Base-by-base conservation (phyloP, 1,140 invertebrate genomes). In the Drosophila triauraria region DNA sequence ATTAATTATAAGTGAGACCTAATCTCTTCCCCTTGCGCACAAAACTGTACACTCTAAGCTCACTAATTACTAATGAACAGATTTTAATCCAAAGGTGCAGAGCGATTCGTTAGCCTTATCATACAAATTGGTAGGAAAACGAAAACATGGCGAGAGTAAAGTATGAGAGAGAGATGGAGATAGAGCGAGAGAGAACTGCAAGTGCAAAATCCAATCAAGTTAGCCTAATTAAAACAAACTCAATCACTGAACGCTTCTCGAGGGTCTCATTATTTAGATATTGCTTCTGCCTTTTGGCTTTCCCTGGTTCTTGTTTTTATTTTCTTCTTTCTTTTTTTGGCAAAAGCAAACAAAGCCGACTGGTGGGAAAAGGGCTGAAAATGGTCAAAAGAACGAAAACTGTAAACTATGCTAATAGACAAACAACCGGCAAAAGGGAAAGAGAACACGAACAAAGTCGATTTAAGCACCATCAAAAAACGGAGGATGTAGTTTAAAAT, bases 331-430 rank as follows among this genome's bases (percentile, higher is more conserved):
- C 1, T 56, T 23, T 61, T 60, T 60, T 50, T 25, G 27, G 15
- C 20, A 50, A 69, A 65, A 5, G 1, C 25, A 69, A 69, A 44
- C 46, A 68, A 63, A 32, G 35, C 38, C 15, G 10, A 7, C 13
- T 47, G 43, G 17, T 15, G 42, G 13, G n/a, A 20, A 50, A 60
- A 12, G 30, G 30, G 10, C 53, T 38, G 38, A 4, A 42, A 35
- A 46, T 50, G 43, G 51, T 35, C 59, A 4, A 59, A 17, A n/a
- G 4, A 27, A 48, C 12, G n/a, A 32, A 67, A 60, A 64, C 35
- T 58, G 53, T 27, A 57, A 76, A 77, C 77, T 46, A 72, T 80
- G 72, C 53, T 64, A 85, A 85, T 81, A 59, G 61, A 59, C 46
- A 75, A 65, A 75, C 35, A 43, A 30, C 40, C 67, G 25, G 3